Evolutionary conservation across 2,113 vertebrate genomes (phyloP).

Genomic region (Macaca mulatta): DNA sequence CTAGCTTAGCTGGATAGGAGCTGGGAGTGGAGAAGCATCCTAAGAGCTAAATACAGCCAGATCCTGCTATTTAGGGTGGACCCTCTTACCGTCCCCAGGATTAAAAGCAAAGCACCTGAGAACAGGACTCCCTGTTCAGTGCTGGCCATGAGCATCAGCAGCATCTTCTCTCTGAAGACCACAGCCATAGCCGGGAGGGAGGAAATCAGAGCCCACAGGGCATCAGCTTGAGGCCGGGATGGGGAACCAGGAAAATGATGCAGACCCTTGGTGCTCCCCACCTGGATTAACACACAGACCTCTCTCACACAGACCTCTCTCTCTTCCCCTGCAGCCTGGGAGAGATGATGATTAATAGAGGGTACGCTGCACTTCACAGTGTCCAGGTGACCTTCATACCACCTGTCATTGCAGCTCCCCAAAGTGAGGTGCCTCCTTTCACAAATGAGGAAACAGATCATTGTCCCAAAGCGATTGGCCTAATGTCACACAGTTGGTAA

Average conservation of each 20-base stretch:
- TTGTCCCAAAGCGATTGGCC: background rate
- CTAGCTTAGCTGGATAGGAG: too few species aligned
- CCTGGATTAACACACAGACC: background rate
- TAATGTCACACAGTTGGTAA: background rate
- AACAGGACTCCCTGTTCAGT: too few species aligned
- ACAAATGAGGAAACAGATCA: background rate
- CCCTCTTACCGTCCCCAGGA: rapidly evolving
- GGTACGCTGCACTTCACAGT: rapidly evolving
- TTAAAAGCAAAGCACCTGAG: background rate
- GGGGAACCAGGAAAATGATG: rapidly evolving
- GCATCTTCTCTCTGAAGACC: too few species aligned
- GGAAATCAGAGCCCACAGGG: rapidly evolving
- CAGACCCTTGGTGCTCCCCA: background rate
- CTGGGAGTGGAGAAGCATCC: rapidly evolving
- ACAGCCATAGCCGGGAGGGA: rapidly evolving
- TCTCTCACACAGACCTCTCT: background rate
- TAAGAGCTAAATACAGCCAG: rapidly evolving
- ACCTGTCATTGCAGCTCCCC: background rate
- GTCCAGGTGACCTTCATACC: background rate
- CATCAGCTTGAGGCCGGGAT: background rate
- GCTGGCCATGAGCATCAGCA: rapidly evolving
- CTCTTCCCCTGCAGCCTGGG: too few species aligned
- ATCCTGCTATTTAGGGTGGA: rapidly evolving
- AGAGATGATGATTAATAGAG: rapidly evolving
- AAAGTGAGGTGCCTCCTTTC: background rate